phyloP scores from a whole-genome alignment of 2,888 invertebrate species.

The Rhopalosiphum nymphaeae region DNA sequence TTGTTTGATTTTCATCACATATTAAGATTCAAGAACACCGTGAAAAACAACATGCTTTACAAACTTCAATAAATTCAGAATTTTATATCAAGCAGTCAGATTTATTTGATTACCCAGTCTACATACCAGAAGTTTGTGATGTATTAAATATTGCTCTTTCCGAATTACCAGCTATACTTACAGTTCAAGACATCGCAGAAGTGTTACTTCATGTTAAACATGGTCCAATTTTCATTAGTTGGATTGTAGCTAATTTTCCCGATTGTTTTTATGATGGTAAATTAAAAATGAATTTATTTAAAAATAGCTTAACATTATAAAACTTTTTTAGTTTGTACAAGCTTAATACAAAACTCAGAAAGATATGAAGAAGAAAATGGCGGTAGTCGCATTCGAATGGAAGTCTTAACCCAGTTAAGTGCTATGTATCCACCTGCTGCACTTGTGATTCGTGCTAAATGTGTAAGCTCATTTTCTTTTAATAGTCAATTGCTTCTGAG shows the following conservation, averaged over 20 bases:
- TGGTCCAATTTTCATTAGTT: conserved; percentile 89
- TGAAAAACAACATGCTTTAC: conserved; percentile 34
- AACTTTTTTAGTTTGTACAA: conserved; percentile 79
- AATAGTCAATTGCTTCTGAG: not conserved
- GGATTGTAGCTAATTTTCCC: conserved; percentile 94
- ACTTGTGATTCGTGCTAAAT: conserved; percentile 85
- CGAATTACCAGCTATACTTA: conserved; percentile 89
- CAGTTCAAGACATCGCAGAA: conserved; percentile 86
- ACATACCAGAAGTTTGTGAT: conserved; percentile 94
- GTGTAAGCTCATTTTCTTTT: conserved; percentile 72
- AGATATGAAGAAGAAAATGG: conserved; percentile 88
- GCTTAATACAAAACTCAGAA: conserved; percentile 88
- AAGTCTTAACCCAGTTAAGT: conserved; percentile 84
- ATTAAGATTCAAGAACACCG: conserved; percentile 61
- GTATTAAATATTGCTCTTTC: conserved; percentile 94
- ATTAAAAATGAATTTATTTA: conserved; percentile 4
- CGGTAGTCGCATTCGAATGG: conserved; percentile 78
- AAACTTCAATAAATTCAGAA: conserved; percentile 70
- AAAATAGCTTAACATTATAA: conserved; percentile 29
- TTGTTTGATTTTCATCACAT: not conserved
- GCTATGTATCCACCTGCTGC: conserved; percentile 91
- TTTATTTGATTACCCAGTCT: conserved; percentile 94
- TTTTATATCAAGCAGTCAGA: conserved; percentile 83
- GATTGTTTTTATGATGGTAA: conserved; percentile 90
- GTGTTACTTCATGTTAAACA: conserved; percentile 90